phyloP scores from a whole-genome alignment of 2,888 invertebrate genomes.

The Heteromurus nitidus region DNA sequence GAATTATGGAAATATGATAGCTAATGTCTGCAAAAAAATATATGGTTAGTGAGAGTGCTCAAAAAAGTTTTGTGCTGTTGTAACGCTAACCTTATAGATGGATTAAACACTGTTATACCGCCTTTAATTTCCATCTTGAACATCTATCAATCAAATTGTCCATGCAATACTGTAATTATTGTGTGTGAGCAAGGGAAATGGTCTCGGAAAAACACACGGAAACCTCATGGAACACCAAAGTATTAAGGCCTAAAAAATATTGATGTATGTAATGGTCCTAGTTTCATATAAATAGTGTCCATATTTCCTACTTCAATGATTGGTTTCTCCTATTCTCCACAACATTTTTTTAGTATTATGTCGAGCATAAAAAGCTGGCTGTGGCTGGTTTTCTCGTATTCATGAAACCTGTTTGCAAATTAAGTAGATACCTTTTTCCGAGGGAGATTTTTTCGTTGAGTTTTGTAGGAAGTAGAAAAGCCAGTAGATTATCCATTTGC shows the following conservation, averaged over 20 bases:
- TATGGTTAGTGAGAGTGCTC: too few relatives aligned
- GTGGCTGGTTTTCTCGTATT: not conserved
- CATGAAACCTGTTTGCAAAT: not conserved
- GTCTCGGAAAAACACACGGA: too few relatives aligned
- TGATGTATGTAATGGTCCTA: too few relatives aligned
- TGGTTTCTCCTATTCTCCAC: too few relatives aligned
- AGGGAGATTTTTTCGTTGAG: not conserved
- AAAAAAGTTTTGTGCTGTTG: too few relatives aligned
- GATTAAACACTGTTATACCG: not conserved
- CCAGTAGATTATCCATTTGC: not conserved
- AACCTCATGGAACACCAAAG: too few relatives aligned
- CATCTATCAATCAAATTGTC: constrained; percentile 50
- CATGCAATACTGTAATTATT: constrained; percentile 46
- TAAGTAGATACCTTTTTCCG: not conserved
- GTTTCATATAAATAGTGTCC: too few relatives aligned
- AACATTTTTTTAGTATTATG: too few relatives aligned
- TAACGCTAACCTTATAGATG: too few relatives aligned
- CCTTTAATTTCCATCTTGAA: constrained; percentile 26
- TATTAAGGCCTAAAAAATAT: too few relatives aligned
- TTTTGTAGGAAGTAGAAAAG: not conserved
- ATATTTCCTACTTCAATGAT: too few relatives aligned
- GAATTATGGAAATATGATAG: not conserved
- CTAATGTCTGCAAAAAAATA: too few relatives aligned
- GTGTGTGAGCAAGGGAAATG: not conserved
- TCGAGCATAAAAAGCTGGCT: not conserved